These are phyloP conservation scores for Malurus leucopterus DNA, from an alignment of 2,797 vertebrate species.

Conservation along the genomic window DNA sequence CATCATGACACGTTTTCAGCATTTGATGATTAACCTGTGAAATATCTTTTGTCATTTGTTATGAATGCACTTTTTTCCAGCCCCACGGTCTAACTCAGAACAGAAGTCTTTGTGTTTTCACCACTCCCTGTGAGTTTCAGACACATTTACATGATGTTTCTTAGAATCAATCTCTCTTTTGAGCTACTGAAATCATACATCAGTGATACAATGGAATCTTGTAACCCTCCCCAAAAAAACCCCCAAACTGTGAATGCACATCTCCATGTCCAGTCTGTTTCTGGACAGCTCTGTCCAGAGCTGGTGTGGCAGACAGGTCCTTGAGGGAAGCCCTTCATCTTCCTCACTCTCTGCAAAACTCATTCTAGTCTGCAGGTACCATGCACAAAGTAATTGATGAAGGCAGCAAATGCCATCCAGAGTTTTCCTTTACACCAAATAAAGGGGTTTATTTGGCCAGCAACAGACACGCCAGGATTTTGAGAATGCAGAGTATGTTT, in stretches of 20 bases:
- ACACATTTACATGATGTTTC: not conserved
- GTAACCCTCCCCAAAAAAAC: accelerated
- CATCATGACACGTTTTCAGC: too few species aligned
- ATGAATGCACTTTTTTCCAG: not conserved
- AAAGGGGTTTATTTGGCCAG: not conserved
- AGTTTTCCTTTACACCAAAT: not conserved
- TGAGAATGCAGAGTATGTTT: not conserved
- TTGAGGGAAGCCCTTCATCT: not conserved
- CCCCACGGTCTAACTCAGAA: not conserved
- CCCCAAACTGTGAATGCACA: not conserved
- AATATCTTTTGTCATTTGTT: not conserved
- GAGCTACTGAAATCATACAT: not conserved
- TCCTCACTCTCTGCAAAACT: not conserved
- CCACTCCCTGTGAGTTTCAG: not conserved
- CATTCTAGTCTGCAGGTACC: not conserved
- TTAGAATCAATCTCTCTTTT: not conserved
- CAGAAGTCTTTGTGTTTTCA: not conserved
- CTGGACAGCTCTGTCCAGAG: not conserved
- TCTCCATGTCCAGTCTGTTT: not conserved
- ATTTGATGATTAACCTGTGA: not conserved
- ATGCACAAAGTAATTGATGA: not conserved
- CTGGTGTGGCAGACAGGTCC: not conserved
- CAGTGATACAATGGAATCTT: not conserved
- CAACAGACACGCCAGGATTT: not conserved
- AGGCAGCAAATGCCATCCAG: not conserved